Percentiles rank a stretch among this genome's conserved stretches.
Evolutionary conservation across 2,888 invertebrate genomes (phyloP).

Genomic region (Eupithecia tripunctaria): DNA sequence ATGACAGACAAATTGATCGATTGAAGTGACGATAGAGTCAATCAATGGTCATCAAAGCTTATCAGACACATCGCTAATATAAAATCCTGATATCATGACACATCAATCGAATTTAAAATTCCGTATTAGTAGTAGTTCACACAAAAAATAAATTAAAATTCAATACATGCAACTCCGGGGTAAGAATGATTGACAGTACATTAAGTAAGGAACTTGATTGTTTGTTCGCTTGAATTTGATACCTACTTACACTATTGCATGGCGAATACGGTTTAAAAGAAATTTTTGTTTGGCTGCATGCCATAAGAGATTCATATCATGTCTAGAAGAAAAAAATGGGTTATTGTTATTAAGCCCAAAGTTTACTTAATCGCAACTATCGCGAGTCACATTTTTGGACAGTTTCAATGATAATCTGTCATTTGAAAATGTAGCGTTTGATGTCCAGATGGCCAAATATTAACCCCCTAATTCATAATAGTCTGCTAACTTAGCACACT

Average conservation of each 20-base stretch:
- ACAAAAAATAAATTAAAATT: constrained; percentile 73
- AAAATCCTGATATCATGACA: not conserved
- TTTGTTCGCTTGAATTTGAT: constrained; percentile 53
- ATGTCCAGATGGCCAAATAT: no score
- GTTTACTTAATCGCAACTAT: no score
- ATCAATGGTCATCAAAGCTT: constrained; percentile 29
- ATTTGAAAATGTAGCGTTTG: no score
- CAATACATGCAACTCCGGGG: constrained; percentile 51
- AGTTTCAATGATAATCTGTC: no score
- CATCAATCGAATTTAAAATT: constrained; percentile 63
- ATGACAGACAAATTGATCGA: constrained; percentile 13
- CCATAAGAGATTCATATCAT: not conserved
- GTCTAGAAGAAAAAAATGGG: not conserved
- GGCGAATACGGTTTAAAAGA: constrained; percentile 55
- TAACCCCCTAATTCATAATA: no score
- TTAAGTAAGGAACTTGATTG: constrained; percentile 64
- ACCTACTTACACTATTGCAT: constrained; percentile 50
- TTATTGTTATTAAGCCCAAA: no score
- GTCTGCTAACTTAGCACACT: no score
- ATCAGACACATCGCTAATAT: constrained; percentile 29
- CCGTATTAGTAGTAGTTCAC: constrained; percentile 52
- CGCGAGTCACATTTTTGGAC: no score
- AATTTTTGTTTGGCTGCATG: not conserved
- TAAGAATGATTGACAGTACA: constrained; percentile 79
- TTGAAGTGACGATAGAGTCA: constrained; percentile 24